A percentile compares a stretch with the other conserved stretches of the same genome.
phyloP scores from a whole-genome alignment of 2,888 invertebrate genomes.

The Cosmia trapezina region DNA sequence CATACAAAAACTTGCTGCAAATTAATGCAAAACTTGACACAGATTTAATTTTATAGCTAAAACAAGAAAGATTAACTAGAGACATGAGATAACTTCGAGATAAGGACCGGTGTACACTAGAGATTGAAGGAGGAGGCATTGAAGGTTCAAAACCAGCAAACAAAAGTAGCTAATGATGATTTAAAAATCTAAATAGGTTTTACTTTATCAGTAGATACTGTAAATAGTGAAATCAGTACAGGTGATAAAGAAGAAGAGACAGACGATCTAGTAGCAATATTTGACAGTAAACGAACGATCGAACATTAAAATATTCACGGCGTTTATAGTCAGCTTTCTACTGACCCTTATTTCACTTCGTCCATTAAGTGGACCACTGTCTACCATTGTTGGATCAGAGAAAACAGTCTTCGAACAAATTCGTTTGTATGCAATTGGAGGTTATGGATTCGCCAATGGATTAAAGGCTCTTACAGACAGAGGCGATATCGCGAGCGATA shows the following conservation, averaged over 20 bases:
- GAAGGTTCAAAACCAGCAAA: background rate
- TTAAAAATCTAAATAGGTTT: no score
- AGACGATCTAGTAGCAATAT: slow-evolving; percentile 11
- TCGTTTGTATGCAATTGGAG: slow-evolving; percentile 27
- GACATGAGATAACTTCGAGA: background rate
- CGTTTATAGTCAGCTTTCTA: slow-evolving; percentile 64
- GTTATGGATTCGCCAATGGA: background rate
- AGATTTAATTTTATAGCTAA: background rate
- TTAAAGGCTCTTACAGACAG: no score
- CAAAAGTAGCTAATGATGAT: background rate
- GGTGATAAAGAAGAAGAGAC: background rate
- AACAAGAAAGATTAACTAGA: background rate
- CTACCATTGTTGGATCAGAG: slow-evolving; percentile 37
- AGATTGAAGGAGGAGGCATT: background rate
- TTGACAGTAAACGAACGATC: slow-evolving; percentile 29
- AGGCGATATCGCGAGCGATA: no score
- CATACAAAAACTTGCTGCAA: background rate
- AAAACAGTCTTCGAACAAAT: slow-evolving; percentile 34
- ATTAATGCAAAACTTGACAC: slow-evolving; percentile 3
- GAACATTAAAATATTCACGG: slow-evolving; percentile 56
- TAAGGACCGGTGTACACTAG: background rate
- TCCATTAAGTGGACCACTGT: slow-evolving; percentile 61
- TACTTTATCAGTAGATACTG: background rate
- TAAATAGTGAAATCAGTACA: background rate
- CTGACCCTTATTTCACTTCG: slow-evolving; percentile 67